Evolutionary conservation across 2,113 vertebrate genomes (phyloP), one percentile per base, ranked within the genome.

Genomic region (Falco punctatus): DNA sequence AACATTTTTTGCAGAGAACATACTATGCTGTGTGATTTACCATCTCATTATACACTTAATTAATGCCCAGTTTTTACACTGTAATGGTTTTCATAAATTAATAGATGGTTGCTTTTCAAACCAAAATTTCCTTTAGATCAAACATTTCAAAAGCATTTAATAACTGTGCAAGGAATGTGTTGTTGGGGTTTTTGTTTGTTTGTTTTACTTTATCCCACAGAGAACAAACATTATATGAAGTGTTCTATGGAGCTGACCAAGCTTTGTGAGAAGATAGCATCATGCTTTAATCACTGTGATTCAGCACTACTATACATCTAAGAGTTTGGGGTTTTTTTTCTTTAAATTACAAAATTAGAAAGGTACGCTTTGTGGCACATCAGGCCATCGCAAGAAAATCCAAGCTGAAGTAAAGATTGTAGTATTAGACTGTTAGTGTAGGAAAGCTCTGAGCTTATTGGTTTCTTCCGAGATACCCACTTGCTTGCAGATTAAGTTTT

Each of bases 401-500:
- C 40, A 38, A 86, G 30, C 20, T 48, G 48, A 90, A 92, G 64
- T 55, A 78, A 59, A 18, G 17, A 10, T 71, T 74, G 38, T 81
- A 61, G 48, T 72, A 81, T 89, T 82, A 71, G 49, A 38, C 51
- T 38, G 22, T 51, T 82, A 88, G 9, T 59, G 24, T 52, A 51
- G 9, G 18, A 92, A 71, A 86, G 13, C 49, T 85, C 51, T 66
- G 83, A 77, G 81, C 21, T 91, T 74, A 91, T 51, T 59, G 16
- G 7, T 92, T 96, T 97, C 44, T 88, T 96, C 87, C 88, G 51
- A 93, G 58, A 82, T 74, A 62, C 11, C 66, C 55, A 54, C 61
- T 96, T 95, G 30, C 85, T 77, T 65, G 20, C 54, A 74, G 54
- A 81, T 86, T 46, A 84, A 59, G 59, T 91, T 95, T 96, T 96